Evolutionary conservation across 2,888 invertebrate genomes (phyloP), one percentile per base, ranked within the genome.

Genomic region (Trichogramma dendrolimi): DNA sequence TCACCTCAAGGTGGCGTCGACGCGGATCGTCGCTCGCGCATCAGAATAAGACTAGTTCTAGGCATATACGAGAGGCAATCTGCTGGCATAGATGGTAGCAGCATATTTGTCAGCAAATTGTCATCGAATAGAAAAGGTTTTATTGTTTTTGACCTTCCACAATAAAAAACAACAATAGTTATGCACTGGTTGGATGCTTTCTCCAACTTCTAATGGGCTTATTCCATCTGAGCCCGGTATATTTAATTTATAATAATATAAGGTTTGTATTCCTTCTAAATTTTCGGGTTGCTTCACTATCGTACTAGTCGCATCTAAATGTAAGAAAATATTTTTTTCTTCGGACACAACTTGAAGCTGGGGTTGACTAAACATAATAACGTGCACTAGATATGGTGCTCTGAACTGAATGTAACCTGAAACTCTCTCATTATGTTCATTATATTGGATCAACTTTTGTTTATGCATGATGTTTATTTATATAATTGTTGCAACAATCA

Each of bases 241-340:
- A 56, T 42, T 49, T 8, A 56, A n/a, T 4, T 3, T 27, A 43
- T 42, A 56, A 41, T 56, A 49, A 10, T n/a, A 27, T 27, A 49
- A 42, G 4, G 49, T 42, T 49, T 38, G 48, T n/a, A 7, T 27
- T 5, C 5, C 6, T 8, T 41, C 49, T 3, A 3, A 1, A 27
- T 48, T 49, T 4, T 6, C 7, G 1, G 56, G 56, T 10, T 49
- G 42, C 5, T 40, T 43, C 38, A 27, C 48, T 14, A 40, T 48
- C 7, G 2, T 42, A 5, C 49, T 49, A 41, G 56, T 56, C 5
- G 49, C 56, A 27, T 56, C 49, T 5, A 56, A 49, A 14, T 49
- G 38, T 6, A 56, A 8, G 38, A n/a, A 10, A 2, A 49, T 56
- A n/a, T 4, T 7, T 44, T 50, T 51, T 38, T 38, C 10, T 6